These are phyloP conservation scores for Aythya baeri DNA, from an alignment of 2,113 vertebrate genomes.

Conservation along the genomic window DNA sequence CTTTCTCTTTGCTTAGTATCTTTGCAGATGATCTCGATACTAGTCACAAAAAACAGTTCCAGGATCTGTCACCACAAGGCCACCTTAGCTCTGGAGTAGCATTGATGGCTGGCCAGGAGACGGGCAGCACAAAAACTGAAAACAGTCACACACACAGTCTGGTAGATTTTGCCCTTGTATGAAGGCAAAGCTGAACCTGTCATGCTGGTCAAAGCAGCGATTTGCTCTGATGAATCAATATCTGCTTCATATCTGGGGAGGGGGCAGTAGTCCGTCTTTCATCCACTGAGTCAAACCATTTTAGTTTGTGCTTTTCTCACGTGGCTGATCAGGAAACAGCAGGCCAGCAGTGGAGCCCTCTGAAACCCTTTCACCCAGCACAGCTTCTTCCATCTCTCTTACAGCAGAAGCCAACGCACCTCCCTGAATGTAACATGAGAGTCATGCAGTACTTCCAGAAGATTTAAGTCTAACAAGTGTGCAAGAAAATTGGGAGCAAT, in stretches of 20 bases:
- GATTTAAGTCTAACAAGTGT: neutral
- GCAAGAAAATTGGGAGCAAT: neutral
- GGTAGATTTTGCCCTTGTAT: neutral
- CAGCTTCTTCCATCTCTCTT: neutral
- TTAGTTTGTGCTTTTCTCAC: neutral
- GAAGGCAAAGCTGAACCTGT: neutral
- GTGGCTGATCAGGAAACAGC: neutral
- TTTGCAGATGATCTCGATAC: slow-evolving; percentile 14
- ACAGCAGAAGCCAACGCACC: neutral
- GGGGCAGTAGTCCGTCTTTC: neutral
- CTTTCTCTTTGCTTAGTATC: neutral
- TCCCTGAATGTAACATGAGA: neutral
- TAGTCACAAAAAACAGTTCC: neutral
- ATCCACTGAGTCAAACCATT: neutral
- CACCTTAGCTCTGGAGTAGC: neutral
- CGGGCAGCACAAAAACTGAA: neutral
- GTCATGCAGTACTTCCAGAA: neutral
- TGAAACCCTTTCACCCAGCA: neutral
- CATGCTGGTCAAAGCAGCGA: neutral
- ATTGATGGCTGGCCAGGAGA: neutral
- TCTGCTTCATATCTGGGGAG: neutral
- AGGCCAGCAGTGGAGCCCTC: neutral
- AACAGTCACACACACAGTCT: neutral
- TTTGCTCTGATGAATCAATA: neutral
- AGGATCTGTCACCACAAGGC: neutral